phyloP scores from a whole-genome alignment of 2,888 invertebrate species.

The Cynaeus angustus region DNA sequence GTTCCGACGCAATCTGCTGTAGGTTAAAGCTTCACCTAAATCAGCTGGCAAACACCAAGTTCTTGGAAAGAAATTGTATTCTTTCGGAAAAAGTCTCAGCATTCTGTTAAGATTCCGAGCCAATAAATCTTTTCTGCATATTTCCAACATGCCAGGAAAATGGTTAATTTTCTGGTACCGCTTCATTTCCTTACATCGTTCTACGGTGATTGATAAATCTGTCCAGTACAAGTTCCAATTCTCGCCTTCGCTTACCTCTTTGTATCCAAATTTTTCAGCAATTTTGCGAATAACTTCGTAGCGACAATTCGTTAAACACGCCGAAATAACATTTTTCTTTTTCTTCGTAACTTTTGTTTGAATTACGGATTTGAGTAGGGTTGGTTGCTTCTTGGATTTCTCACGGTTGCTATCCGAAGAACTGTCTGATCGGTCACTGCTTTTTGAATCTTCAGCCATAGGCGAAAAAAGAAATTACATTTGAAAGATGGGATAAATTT shows the following conservation, averaged over 20 bases:
- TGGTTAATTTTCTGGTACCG: slow-evolving; percentile 94
- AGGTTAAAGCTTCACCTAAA: slow-evolving; percentile 83
- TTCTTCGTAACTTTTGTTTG: slow-evolving; percentile 51
- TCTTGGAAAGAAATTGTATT: slow-evolving; percentile 94
- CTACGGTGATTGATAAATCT: slow-evolving; percentile 89
- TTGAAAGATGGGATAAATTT: slow-evolving; percentile 30
- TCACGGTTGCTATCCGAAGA: slow-evolving; percentile 49
- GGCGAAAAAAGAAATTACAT: slow-evolving; percentile 30
- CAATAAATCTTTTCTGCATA: slow-evolving; percentile 86
- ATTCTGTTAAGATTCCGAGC: slow-evolving; percentile 93
- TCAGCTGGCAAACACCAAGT: slow-evolving; percentile 96
- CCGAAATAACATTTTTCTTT: slow-evolving; percentile 70
- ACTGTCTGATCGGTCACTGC: slow-evolving; percentile 30
- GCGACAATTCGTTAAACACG: slow-evolving; percentile 82
- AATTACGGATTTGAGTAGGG: slow-evolving; percentile 29
- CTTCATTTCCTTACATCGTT: slow-evolving; percentile 93
- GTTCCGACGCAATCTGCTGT: slow-evolving; percentile 80
- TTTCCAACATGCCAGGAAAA: slow-evolving; percentile 75
- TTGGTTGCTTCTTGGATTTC: slow-evolving; percentile 40
- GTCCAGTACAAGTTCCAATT: slow-evolving; percentile 95
- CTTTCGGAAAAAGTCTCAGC: slow-evolving; percentile 90
- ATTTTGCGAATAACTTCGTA: slow-evolving; percentile 84
- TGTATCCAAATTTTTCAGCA: slow-evolving; percentile 82
- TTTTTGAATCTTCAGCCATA: slow-evolving; percentile 50
- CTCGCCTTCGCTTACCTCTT: slow-evolving; percentile 85